Evolutionary conservation across 1,140 invertebrate species (phyloP), one percentile per base, ranked within the genome.

Genomic region (Drosophila orena): DNA sequence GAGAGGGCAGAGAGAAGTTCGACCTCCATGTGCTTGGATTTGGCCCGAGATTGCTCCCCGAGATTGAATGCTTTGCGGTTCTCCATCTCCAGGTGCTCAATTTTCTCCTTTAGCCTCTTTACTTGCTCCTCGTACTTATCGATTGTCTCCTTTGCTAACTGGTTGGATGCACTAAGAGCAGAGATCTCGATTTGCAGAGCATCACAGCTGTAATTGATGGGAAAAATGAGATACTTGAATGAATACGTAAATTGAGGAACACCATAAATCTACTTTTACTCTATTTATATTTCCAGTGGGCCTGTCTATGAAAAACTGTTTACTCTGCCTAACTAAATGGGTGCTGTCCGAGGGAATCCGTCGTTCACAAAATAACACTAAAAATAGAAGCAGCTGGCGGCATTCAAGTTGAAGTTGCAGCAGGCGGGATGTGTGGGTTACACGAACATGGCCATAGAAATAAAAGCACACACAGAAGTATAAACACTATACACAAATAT

Each of bases 21-120:
- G 6, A 44, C 66, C 76, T 92, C 91, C 4, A 86, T 47, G 7
- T 44, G 59, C 66, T 84, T 73, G 12, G 75, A 60, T 55, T 89
- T 91, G 4, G 53, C 58, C 52, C n/a, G n/a, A n/a, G 81, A 84
- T 65, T 91, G 57, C 71, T 80, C 91, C 43, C 89, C 68, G 10
- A 92, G 50, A 57, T 77, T 76, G 11, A 80, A 58, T 6, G 79
- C 59, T 15, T 77, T 44, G 49, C 76, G 59, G 38, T 83, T 83
- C 73, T 92, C 92, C 59, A 90, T 75, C 27, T 85, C 81, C 69
- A 92, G 74, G 42, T 56, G 61, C n/a, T 75, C 52, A 12, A 77
- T 66, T 14, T 49, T 77, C 44, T 71, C 24, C n/a, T 74, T 78
- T 7, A 91, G 55, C n/a, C 12, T 7, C n/a, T 66, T 56, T 11